phyloP scores from a whole-genome alignment of 2,888 invertebrate genomes.

The Tetragonisca angustula region DNA sequence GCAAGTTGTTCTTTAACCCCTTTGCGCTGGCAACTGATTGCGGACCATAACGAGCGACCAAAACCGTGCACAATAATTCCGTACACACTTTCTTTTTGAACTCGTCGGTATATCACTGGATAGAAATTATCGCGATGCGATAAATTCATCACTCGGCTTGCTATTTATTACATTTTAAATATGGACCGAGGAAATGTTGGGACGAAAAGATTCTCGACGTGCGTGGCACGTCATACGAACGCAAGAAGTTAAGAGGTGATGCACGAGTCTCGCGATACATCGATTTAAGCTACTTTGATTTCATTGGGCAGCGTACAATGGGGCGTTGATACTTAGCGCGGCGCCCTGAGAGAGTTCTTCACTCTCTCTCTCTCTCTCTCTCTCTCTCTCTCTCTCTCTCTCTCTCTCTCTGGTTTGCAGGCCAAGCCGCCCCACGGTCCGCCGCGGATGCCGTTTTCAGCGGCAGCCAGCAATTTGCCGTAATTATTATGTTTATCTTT shows the following conservation, averaged over 20 bases:
- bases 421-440: not conserved
- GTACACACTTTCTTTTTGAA: no score
- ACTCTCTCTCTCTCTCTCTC: not conserved
- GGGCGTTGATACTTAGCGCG: constrained; percentile 13
- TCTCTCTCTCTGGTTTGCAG: not conserved
- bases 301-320: not conserved
- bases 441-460: constrained; percentile 61
- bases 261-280: not conserved
- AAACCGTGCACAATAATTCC: no score
- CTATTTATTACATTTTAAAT: no score
- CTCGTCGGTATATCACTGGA: no score
- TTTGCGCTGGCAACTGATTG: no score
- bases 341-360: constrained; percentile 4
- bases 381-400: not conserved
- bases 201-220: no score
- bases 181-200: no score
- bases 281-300: constrained; percentile 20
- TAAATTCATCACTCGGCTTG: no score
- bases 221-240: no score
- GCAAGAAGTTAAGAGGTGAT: not conserved
- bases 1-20: no score
- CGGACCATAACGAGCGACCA: no score
- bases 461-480: constrained; percentile 72
- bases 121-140: no score
- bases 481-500: constrained; percentile 80